These are phyloP conservation scores for Melierax canorus DNA, from an alignment of 2,113 vertebrate species.

Conservation along the genomic window DNA sequence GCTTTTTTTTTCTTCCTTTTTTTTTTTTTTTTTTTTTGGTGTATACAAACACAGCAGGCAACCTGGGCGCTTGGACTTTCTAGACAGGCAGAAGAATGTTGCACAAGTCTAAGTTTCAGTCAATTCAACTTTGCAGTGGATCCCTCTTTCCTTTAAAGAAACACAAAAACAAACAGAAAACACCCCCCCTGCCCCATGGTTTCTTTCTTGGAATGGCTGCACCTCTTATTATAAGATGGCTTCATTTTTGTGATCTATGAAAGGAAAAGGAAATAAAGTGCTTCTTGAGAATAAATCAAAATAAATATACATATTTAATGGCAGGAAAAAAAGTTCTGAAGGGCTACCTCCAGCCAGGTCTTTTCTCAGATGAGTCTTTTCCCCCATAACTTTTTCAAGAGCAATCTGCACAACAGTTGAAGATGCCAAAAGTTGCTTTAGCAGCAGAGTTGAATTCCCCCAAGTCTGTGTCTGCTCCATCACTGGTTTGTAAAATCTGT, in stretches of 20 bases:
- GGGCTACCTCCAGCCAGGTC: conserved; percentile 43
- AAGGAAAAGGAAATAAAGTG: conserved; percentile 77
- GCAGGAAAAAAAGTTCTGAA: conserved; percentile 67
- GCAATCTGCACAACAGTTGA: conserved; percentile 25
- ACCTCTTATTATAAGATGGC: conserved; percentile 36
- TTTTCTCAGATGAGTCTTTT: conserved; percentile 21
- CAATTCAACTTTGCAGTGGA: conserved; percentile 32
- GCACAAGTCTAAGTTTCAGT: conserved; percentile 22
- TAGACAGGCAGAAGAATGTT: conserved; percentile 44
- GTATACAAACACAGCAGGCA: conserved; percentile 36
- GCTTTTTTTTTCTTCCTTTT: background rate
- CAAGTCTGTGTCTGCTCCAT: conserved; percentile 1
- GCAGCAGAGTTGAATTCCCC: conserved; percentile 49
- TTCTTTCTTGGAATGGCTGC: conserved; percentile 55
- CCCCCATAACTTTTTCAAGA: conserved; percentile 37
- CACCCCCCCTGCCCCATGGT: background rate
- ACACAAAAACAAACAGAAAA: conserved; percentile 36
- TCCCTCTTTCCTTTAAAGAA: conserved; percentile 37
- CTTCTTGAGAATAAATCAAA: conserved; percentile 78
- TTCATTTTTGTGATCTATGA: conserved; percentile 63
- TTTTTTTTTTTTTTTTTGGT: background rate
- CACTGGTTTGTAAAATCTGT: conserved; percentile 54
- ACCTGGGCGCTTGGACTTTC: conserved; percentile 14
- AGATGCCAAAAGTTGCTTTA: conserved; percentile 33
- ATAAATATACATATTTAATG: conserved; percentile 79